Base-by-base conservation (phyloP, 2,888 invertebrate species). In the Embidobia sp. region DNA sequence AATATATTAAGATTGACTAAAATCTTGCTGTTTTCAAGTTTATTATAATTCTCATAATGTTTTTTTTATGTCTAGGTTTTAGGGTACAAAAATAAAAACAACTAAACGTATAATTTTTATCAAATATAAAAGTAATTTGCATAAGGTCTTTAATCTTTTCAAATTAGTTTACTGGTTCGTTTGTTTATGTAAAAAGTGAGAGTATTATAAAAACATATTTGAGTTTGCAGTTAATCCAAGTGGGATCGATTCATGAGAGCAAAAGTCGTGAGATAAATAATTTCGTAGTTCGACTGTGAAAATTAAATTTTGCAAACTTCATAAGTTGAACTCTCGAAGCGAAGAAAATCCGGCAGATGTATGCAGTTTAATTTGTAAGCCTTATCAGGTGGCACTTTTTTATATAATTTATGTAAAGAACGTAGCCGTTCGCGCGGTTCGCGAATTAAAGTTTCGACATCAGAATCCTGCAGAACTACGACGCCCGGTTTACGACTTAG, bases 311-410 rank as follows among this genome's bases (percentile, higher is more conserved):
- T 44, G 42, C 31, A 33, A 42, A 59, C 18, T 59, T 19, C 57
- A 33, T 59, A 59, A 59, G 44, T 55, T 7, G 42, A 11, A 26
- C 16, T 26, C n/a, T 1, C 3, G 37, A 31, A 59, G 33, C 31
- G 31, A 44, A 22, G 27, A 19, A 63, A 49, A 49, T 37, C 49
- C 37, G 18, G 19, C 27, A 35, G 27, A 16, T 48, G 37, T 48
- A 37, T 48, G 37, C 48, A 61, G 22, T 33, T 59, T 61, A 61
- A 61, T 61, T 61, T 27, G 35, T 61, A 26, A 61, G 61, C 31
- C 29, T 61, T 48, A 48, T 61, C 37, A 18, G 48, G 44, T 31
- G 44, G 22, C 31, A 59, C 31, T 33, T 59, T 59, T 33, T 33
- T 31, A 13, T 44, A 59, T 59, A 59, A 44, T 44, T 44, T 59